Conservation (phyloP, 2,797 vertebrate species). For the Decapterus maruadsi region DNA sequence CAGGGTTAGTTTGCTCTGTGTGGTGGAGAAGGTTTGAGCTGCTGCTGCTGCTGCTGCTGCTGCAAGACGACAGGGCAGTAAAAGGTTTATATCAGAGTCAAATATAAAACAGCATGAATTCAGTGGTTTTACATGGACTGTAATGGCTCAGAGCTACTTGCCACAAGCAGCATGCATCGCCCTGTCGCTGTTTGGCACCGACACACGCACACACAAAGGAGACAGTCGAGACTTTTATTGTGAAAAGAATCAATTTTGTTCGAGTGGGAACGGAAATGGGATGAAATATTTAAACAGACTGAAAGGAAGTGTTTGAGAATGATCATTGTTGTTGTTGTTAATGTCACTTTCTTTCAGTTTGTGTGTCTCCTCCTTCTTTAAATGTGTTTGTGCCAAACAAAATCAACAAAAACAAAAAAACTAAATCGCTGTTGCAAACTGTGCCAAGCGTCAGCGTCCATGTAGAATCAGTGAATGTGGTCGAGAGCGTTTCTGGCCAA, state of each 20-base stretch:
- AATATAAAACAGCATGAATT: slow-evolving; percentile 66
- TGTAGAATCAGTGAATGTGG: slow-evolving; percentile 68
- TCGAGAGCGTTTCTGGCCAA: slow-evolving; percentile 61
- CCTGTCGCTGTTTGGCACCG: slow-evolving; percentile 20
- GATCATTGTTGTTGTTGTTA: neutral
- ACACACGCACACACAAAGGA: slow-evolving; percentile 22
- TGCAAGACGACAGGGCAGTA: too few species aligned
- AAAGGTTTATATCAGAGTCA: slow-evolving; percentile 44
- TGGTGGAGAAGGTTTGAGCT: slow-evolving; percentile 40
- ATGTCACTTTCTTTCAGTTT: neutral
- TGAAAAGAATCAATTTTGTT: too few species aligned
- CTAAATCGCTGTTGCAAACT: neutral
- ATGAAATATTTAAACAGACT: neutral
- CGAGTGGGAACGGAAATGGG: neutral
- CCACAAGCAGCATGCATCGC: slow-evolving; percentile 44
- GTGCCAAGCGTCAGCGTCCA: slow-evolving; percentile 39
- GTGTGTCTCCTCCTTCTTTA: neutral
- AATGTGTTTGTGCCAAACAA: slow-evolving; percentile 15
- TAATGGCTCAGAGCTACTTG: slow-evolving; percentile 29
- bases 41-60: slow-evolving; percentile 26
- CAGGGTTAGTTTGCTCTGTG: slow-evolving; percentile 57
- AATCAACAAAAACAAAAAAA: neutral
- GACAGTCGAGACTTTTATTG: too few species aligned
- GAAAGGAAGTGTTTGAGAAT: neutral
- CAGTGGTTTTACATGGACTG: slow-evolving; percentile 73